Percentiles rank a stretch among this genome's conserved stretches.
These are phyloP conservation scores for Dryoscopus gambensis DNA, from an alignment of 2,113 vertebrate genomes.

Conservation along the genomic window DNA sequence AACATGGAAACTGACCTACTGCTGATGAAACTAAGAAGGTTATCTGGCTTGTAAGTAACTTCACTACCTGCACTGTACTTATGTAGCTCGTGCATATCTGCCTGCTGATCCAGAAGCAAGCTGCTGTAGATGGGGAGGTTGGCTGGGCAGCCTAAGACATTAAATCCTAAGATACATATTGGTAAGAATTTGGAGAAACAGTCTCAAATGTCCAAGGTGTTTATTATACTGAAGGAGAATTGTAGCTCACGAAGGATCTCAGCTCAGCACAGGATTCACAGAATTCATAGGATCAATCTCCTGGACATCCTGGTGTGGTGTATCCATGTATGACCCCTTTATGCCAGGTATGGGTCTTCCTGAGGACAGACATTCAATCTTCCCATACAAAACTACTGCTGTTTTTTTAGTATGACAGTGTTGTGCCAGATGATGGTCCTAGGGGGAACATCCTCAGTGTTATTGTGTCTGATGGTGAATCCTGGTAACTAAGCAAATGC, in stretches of 20 bases:
- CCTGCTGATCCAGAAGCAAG: constrained; percentile 7
- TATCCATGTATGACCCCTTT: neutral
- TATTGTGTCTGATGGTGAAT: neutral
- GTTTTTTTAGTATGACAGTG: neutral
- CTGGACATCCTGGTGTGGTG: neutral
- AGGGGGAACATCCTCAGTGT: neutral
- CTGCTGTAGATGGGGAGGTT: neutral
- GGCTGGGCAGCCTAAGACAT: neutral
- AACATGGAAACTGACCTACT: neutral
- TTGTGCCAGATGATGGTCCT: neutral
- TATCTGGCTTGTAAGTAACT: neutral
- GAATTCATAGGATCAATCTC: neutral
- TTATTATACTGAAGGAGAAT: neutral
- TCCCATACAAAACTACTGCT: neutral
- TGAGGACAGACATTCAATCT: neutral
- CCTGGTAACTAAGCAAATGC: neutral
- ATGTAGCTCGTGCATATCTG: neutral
- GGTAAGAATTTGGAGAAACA: neutral
- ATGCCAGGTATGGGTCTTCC: neutral
- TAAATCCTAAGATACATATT: neutral
- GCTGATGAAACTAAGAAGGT: neutral
- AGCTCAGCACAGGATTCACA: neutral
- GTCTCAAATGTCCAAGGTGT: neutral
- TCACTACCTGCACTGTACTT: neutral
- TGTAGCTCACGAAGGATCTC: neutral